Evolutionary conservation across 2,888 invertebrate species (phyloP).

Genomic region (Lithophane ornitopus): DNA sequence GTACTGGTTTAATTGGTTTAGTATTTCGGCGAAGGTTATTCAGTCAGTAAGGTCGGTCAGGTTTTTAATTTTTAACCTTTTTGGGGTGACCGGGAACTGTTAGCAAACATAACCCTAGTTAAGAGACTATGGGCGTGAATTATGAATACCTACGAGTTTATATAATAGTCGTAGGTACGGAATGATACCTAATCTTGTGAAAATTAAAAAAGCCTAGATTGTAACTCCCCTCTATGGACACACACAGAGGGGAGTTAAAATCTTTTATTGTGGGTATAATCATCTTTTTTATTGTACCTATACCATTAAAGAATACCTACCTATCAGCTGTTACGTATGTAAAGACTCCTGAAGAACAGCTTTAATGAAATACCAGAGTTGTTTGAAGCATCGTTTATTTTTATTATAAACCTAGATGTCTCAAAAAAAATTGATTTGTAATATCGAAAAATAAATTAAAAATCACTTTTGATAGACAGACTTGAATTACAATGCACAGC

Average conservation of each 20-base stretch:
- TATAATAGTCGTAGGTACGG: too few species aligned
- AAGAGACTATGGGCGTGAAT: neutral
- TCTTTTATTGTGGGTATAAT: too few species aligned
- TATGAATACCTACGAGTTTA: too few species aligned
- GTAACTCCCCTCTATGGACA: too few species aligned
- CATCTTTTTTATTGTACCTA: neutral
- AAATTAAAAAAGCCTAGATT: neutral
- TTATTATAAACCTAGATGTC: neutral
- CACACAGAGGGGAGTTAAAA: too few species aligned
- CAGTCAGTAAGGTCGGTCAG: neutral
- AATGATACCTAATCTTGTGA: too few species aligned
- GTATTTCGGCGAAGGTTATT: slow-evolving; percentile 9
- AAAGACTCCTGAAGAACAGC: neutral
- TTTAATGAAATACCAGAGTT: neutral
- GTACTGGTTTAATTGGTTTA: slow-evolving; percentile 14
- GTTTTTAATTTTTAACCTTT: neutral
- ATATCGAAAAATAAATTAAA: neutral
- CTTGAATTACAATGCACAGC: neutral
- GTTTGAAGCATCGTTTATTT: neutral
- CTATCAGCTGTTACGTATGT: neutral
- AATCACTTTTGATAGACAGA: neutral
- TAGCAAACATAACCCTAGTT: neutral
- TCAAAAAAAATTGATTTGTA: neutral
- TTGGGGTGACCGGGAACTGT: neutral
- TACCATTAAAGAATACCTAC: neutral